Base-by-base conservation (phyloP, 2,113 vertebrate genomes). In the Pelmatolapia mariae region DNA sequence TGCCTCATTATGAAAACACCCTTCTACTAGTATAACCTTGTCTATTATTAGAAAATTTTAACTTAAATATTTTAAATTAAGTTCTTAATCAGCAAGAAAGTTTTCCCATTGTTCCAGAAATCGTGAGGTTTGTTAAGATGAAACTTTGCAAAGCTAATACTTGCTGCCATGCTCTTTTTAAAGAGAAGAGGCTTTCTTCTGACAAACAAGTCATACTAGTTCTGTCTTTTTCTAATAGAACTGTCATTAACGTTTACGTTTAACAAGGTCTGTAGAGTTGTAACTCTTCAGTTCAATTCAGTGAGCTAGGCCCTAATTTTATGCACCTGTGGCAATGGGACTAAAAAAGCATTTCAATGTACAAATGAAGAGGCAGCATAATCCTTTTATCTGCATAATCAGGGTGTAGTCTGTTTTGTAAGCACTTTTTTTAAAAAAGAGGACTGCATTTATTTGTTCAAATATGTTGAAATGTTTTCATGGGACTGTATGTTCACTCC, bases 11-110 rank as follows among this genome's bases (percentile, higher is more conserved):
- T 66, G 18, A n/a, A 66, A 66, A 66, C 6, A 12, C 61, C 61
- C 0, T 66, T n/a, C 0, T 1, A 3, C 10, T 36, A n/a, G 18
- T 36, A 66, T n/a, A n/a, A 66, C 31, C 10, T 19, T 66, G 6
- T 66, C 1, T 36, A 36, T 66, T 66, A n/a, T 66, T 66, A 36
- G 18, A 31, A 38, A 4, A 66, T 66, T 66, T n/a, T 1, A 66
- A n/a, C 10, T 38, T 66, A 38, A n/a, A 36, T 66, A 38, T 66
- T n/a, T 38, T 38, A 66, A 66, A 63, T 63, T 5, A 38, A 66
- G 19, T 40, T 38, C 11, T 68, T 68, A 13, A 38, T 66, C 61
- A 38, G 2, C 33, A 38, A 38, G 61, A 68, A 22, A 68, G 56
- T 68, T 40, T 22, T 38, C 33, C 29, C 47, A 5, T 52, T 68